A percentile compares a stretch with the other conserved stretches of the same genome.
Conservation (phyloP, 2,888 invertebrate species). For the Parnassius orleans region DNA sequence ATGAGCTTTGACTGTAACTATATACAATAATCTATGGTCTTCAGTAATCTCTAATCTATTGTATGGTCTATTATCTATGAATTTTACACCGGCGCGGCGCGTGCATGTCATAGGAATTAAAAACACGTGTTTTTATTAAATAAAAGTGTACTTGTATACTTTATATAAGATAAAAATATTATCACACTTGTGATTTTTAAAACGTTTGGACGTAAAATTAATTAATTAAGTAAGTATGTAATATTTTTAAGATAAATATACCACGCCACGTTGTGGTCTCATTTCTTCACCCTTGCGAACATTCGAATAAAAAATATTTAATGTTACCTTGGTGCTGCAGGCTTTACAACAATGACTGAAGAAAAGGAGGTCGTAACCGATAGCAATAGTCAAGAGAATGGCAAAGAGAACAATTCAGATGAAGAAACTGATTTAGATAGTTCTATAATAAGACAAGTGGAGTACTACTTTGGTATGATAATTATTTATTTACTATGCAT, state of each 20-base stretch:
- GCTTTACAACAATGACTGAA: conserved; percentile 56
- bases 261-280: conserved; percentile 16
- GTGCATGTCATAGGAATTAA: not conserved
- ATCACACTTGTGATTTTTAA: conserved; percentile 21
- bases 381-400: conserved; percentile 53
- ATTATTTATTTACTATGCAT: not conserved
- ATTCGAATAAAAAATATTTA: conserved; percentile 5
- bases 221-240: conserved; percentile 5
- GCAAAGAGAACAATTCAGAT: conserved; percentile 41
- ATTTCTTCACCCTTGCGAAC: not conserved
- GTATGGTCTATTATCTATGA: no score
- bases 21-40: no score
- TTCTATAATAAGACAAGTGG: conserved; percentile 85
- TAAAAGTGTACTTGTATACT: not conserved
- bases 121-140: conserved; percentile 24
- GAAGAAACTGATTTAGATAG: conserved; percentile 71
- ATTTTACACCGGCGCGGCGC: no score
- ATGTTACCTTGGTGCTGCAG: conserved; percentile 29
- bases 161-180: no score
- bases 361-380: conserved; percentile 56
- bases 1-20: no score
- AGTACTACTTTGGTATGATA: conserved; percentile 81
- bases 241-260: not conserved
- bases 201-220: not conserved
- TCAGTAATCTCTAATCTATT: no score